Percentiles rank a stretch among this genome's conserved stretches.
Conservation (phyloP, 2,888 invertebrate genomes). For the Drosophila mercatorum region DNA sequence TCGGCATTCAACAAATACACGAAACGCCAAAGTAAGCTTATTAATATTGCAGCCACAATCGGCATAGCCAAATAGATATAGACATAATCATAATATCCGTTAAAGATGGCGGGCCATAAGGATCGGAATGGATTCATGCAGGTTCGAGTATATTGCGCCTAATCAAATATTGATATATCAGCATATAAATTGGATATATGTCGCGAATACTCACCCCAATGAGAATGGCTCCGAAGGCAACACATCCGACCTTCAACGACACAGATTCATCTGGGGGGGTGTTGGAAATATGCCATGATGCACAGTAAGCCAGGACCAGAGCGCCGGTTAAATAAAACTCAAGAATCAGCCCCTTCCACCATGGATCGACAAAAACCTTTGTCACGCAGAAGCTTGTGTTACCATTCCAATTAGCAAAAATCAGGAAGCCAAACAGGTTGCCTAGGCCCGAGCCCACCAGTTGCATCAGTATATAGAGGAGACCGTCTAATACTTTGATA, state of each 20-base stretch:
- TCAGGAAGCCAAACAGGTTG: background rate
- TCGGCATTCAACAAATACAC: conserved; percentile 4
- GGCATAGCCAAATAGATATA: conserved; percentile 33
- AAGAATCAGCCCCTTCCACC: conserved; percentile 22
- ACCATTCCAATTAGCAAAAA: accelerated
- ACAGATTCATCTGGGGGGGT: conserved; percentile 9
- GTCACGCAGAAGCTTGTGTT: conserved; percentile 5
- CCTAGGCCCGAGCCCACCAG: conserved; percentile 28
- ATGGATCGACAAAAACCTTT: background rate
- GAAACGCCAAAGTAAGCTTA: conserved; percentile 39
- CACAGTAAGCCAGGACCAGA: conserved; percentile 50
- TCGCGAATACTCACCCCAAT: conserved; percentile 9
- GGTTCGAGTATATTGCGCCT: conserved; percentile 20
- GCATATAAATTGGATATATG: background rate
- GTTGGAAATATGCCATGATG: conserved; percentile 51
- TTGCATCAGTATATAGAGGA: conserved; percentile 33
- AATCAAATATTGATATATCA: background rate
- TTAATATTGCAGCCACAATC: background rate
- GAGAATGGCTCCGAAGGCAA: conserved; percentile 16
- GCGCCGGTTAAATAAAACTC: conserved; percentile 40
- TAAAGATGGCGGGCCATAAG: conserved; percentile 36
- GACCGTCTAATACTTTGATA: conserved; percentile 6
- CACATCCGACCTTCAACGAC: conserved; percentile 45
- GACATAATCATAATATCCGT: background rate
- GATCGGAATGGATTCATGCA: conserved; percentile 57